Evolutionary conservation across 92 coral and sea anemone species (phyloP), one percentile per base, ranked within the genome.

Genomic region (Bergia sp.): DNA sequence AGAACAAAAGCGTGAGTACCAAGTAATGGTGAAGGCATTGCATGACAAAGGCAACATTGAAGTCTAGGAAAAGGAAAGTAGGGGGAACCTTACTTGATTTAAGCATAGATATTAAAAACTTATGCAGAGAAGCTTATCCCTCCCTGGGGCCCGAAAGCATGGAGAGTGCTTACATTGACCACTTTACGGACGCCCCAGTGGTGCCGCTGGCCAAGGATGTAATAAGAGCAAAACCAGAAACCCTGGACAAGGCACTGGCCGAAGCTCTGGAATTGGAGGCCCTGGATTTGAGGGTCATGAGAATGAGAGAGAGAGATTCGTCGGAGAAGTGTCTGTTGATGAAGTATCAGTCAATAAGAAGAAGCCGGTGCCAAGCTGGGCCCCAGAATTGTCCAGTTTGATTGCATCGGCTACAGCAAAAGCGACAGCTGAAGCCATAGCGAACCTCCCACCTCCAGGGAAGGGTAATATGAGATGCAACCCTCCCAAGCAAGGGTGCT

Each of bases 401-500:
- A 84, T 89, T 64, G 89, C 91, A 13, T 76, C 91, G 53, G 91
- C 89, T 7, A 89, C 85, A 3, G 89, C 79, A 39, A 89, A 76
- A 47, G 91, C 91, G 42, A 65, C 84, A 74, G 79, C 79, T 37
- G 85, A 84, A 82, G 89, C 89, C 2, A 87, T 89, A 64, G 91
- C 20, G n/a, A 89, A 64, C 77, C 69, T 82, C 21, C 71, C 81
- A 36, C 65, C 85, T 38, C 81, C 39, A 77, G 80, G 82, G 75
- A 81, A 79, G 67, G 91, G 5, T 58, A 82, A 57, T 74, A 81
- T 29, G 71, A 66, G 29, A 11, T 79, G 83, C 18, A 75, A 86
- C 39, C 83, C 58, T 16, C 80, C 67, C 3, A 61, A 81, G 18
- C 66, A 38, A 73, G 65, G 87, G 45, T 89, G 87, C 38, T 73